Base-by-base conservation (phyloP, 2,113 vertebrate genomes). In the Formicarius rufipectus region DNA sequence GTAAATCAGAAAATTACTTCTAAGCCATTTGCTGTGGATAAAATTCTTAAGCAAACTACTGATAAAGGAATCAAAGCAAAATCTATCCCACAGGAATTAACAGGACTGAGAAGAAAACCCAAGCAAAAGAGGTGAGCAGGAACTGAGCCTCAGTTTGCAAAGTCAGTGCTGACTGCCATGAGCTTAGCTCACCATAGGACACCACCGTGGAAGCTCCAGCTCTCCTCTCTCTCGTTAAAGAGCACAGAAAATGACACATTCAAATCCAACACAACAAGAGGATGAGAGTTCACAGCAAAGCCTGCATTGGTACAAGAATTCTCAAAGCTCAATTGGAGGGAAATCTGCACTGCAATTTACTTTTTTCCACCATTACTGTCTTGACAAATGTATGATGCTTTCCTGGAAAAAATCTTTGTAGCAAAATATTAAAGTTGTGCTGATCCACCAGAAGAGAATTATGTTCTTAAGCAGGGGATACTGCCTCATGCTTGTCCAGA, bases 101-200 rank as follows among this genome's bases (percentile, higher is more conserved):
- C 10, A 42, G 69, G 56, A 33, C 45, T 72, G 62, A 50, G 42
- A 84, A 42, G 33, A 75, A 93, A 87, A 79, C 4, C 14, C 58
- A 73, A 35, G 49, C 5, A 59, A 69, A 56, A 2, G 8, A 47
- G 62, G 28, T 44, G 80, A 80, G 72, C 77, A 87, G 64, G 50
- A 86, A 18, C 22, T 23, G 50, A 53, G 20, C 35, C 49, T n/a
- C 52, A 25, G 6, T 42, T 64, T 67, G 71, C 18, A 1, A 73
- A 83, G 63, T 12, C n/a, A 40, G 0, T 4, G 13, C 37, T 17
- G 27, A n/a, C 23, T 56, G 35, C 35, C 64, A 52, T 0, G 0
- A 71, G 56, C 53, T 35, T 12, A 37, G 23, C 58, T 55, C 73
- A 55, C 80, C 72, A 50, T 12, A 35, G 88, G 64, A 66, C 44